phyloP scores from a whole-genome alignment of 2,113 vertebrate species.

The Rhinoderma darwinii region DNA sequence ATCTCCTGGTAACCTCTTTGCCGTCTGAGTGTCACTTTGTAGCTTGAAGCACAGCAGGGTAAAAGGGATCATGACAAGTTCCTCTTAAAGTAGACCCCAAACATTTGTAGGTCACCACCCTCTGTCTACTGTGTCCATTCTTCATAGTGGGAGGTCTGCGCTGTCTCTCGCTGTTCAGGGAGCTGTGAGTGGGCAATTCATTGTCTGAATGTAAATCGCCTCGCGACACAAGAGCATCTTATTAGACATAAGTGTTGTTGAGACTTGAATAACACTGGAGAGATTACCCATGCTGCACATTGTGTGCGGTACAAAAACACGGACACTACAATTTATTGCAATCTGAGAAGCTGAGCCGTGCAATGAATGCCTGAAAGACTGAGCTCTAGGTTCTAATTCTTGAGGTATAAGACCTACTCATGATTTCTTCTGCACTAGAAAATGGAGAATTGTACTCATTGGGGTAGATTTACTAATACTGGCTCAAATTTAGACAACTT shows the following conservation, averaged over 20 bases:
- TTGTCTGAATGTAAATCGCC: constrained; percentile 39
- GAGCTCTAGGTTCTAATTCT: not conserved
- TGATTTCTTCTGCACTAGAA: too few species aligned
- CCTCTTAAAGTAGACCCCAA: not conserved
- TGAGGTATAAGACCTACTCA: not conserved
- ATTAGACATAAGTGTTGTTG: constrained; percentile 15
- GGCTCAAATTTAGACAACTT: too few species aligned
- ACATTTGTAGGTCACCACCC: not conserved
- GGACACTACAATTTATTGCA: constrained; percentile 6
- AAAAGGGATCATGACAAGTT: constrained; percentile 11
- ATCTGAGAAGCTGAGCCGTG: not conserved
- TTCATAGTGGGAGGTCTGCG: constrained; percentile 44
- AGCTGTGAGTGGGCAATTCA: not conserved
- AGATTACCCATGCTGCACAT: not conserved
- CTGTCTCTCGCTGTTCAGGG: not conserved
- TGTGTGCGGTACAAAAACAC: not conserved
- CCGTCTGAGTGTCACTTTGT: not conserved
- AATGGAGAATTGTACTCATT: too few species aligned
- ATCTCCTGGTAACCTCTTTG: constrained; percentile 55
- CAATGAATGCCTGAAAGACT: not conserved
- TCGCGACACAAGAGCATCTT: not conserved
- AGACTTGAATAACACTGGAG: constrained; percentile 17
- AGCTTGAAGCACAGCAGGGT: not conserved
- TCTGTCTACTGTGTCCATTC: constrained; percentile 45
- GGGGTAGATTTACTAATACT: too few species aligned